A percentile compares a stretch with the other conserved stretches of the same genome.
These are phyloP conservation scores for Spheniscus humboldti DNA, from an alignment of 2,797 vertebrate species.

Conservation along the genomic window DNA sequence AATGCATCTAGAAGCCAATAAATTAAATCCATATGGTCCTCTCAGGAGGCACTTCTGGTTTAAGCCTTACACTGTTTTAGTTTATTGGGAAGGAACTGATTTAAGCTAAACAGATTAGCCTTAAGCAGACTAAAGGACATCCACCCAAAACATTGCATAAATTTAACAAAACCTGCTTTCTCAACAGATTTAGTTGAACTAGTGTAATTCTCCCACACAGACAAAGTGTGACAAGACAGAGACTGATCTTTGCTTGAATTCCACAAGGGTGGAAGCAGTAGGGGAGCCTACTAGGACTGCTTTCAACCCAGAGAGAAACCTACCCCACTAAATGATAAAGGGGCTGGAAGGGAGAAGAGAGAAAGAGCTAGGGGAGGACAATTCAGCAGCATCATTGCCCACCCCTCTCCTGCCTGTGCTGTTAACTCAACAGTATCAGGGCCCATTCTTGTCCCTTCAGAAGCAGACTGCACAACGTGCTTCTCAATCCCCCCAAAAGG, in stretches of 20 bases:
- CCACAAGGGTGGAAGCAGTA: neutral
- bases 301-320: neutral
- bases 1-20: conserved; percentile 29
- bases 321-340: neutral
- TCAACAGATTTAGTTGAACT: conserved; percentile 17
- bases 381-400: neutral
- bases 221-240: neutral
- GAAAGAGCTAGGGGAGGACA: neutral
- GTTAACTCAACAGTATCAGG: neutral
- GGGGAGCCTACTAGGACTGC: neutral
- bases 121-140: conserved; percentile 12
- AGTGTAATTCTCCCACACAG: neutral
- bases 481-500: neutral
- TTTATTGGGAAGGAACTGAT: conserved; percentile 26
- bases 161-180: conserved; percentile 40
- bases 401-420: neutral
- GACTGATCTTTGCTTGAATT: neutral
- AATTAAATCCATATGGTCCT: conserved; percentile 19
- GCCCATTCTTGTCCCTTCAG: neutral
- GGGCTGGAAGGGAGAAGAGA: neutral
- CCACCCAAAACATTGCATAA: neutral
- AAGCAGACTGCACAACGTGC: neutral
- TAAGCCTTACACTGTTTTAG: conserved; percentile 23
- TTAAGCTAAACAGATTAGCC: conserved; percentile 15
- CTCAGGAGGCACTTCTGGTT: conserved; percentile 40